These are phyloP conservation scores for Eumeta japonica DNA, from an alignment of 1,140 invertebrate species.

Conservation along the genomic window DNA sequence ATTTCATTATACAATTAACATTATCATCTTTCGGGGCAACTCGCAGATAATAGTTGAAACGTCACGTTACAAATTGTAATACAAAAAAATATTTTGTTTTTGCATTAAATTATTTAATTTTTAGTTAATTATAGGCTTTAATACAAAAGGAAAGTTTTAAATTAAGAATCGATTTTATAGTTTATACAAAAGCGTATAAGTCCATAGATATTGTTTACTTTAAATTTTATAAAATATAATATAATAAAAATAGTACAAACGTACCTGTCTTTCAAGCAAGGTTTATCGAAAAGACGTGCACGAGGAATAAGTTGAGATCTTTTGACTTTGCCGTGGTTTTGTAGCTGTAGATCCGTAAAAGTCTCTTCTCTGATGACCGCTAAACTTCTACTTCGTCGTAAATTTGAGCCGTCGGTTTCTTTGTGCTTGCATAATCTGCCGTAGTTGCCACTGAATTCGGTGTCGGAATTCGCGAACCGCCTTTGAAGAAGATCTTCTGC, in stretches of 20 bases:
- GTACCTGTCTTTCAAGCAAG: conserved; percentile 69
- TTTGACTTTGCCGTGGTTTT: conserved; percentile 61
- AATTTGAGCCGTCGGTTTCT: conserved; percentile 60
- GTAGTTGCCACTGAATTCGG: conserved; percentile 48
- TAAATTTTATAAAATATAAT: conserved; percentile 6
- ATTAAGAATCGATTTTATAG: no score
- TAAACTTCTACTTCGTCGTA: conserved; percentile 71
- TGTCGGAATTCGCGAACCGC: conserved; percentile 45
- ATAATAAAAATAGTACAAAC: conserved; percentile 9
- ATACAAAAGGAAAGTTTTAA: no score
- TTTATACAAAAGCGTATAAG: no score
- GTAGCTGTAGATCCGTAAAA: conserved; percentile 64
- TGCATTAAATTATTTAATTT: no score
- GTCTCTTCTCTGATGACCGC: conserved; percentile 76
- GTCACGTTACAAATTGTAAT: no score
- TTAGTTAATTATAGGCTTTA: no score
- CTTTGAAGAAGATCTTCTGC: conserved; percentile 47
- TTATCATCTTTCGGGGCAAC: no score
- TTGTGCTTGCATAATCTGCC: conserved; percentile 50
- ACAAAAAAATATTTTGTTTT: no score
- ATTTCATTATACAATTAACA: no score
- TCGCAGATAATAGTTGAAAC: no score
- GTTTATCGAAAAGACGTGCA: conserved; percentile 72
- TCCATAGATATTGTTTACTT: no score
- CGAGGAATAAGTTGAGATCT: conserved; percentile 74